These are phyloP conservation scores for Lipophrys pholis DNA, from an alignment of 2,113 vertebrate species.

Conservation along the genomic window DNA sequence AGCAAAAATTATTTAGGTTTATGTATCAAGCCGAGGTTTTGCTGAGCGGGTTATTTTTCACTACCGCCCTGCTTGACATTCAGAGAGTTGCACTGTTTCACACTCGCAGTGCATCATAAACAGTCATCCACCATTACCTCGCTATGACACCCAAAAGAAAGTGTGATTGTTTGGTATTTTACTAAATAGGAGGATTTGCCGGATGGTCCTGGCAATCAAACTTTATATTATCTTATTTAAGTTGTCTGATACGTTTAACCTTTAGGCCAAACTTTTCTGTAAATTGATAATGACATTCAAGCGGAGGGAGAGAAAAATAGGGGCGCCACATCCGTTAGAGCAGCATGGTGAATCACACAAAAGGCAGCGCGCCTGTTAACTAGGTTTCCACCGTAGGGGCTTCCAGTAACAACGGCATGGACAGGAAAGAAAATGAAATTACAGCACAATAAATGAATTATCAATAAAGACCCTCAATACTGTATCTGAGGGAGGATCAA, in stretches of 20 bases:
- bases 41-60: conserved; percentile 47
- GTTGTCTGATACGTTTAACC: conserved; percentile 26
- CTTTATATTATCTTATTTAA: conserved; percentile 23
- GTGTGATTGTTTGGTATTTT: conserved; percentile 31
- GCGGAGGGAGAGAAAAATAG: conserved; percentile 26
- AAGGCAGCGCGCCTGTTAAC: conserved; percentile 62
- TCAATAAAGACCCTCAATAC: conserved; percentile 78
- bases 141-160: conserved; percentile 23
- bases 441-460: conserved; percentile 80
- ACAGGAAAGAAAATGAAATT: conserved; percentile 81
- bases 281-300: conserved; percentile 50
- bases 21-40: conserved; percentile 50
- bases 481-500: conserved; percentile 74
- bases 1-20: conserved; percentile 19
- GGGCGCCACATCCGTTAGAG: conserved; percentile 31
- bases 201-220: conserved; percentile 31
- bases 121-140: conserved; percentile 33
- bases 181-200: conserved; percentile 31
- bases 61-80: conserved; percentile 55
- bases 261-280: conserved; percentile 28
- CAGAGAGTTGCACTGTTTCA: conserved; percentile 49
- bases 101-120: conserved; percentile 40
- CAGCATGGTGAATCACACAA: conserved; percentile 20
- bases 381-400: conserved; percentile 58
- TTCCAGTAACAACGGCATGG: conserved; percentile 77